Conservation (phyloP, 2,888 invertebrate species). For the Stramonita haemastoma region DNA sequence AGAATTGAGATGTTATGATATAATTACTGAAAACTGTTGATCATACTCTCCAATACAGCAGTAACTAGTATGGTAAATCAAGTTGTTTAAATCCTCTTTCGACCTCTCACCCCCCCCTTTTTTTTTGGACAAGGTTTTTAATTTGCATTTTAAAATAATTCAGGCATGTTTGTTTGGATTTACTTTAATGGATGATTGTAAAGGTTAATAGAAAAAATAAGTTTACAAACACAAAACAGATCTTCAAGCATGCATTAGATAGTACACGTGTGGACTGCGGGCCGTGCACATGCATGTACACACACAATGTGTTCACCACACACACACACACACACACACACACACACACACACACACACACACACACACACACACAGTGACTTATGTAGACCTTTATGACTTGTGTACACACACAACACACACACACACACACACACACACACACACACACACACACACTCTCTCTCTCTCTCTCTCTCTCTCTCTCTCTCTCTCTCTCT, state of each 20-base stretch:
- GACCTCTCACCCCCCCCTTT: no score
- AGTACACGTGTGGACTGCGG: background rate
- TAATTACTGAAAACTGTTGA: no score
- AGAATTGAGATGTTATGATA: no score
- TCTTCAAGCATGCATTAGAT: background rate
- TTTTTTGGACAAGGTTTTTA: no score
- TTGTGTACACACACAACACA: background rate
- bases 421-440: background rate
- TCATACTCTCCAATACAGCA: no score
- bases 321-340: background rate
- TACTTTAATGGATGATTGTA: background rate
- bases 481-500: no score
- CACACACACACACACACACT: background rate
- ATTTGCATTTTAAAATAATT: no score
- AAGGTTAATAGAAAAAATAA: background rate
- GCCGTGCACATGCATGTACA: background rate
- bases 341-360: background rate
- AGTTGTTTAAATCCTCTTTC: no score
- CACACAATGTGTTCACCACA: background rate
- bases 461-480: no score
- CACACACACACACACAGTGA: background rate
- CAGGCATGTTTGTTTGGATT: background rate
- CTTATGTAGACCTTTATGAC: no score
- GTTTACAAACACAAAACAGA: background rate
- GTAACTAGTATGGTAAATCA: no score